phyloP scores from a whole-genome alignment of 2,113 vertebrate species.

The Marmota monax region DNA sequence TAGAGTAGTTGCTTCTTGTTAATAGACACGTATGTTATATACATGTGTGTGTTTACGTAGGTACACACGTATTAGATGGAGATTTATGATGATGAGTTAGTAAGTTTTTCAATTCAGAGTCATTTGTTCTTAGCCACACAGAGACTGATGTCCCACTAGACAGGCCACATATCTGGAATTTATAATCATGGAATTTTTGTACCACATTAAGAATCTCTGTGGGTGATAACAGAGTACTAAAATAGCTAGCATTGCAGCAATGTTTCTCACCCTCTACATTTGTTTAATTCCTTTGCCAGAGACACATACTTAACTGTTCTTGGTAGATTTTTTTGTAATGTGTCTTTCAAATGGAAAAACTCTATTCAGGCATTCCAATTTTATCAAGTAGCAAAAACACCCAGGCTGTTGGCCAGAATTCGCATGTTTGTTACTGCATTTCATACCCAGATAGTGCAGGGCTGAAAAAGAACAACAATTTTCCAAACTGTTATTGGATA shows the following conservation, averaged over 20 bases:
- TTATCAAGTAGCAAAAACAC: slow-evolving; percentile 79
- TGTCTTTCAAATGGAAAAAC: slow-evolving; percentile 78
- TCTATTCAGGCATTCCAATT: slow-evolving; percentile 70
- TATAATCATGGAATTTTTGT: slow-evolving; percentile 56
- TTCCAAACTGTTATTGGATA: slow-evolving; percentile 65
- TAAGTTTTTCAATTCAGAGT: slow-evolving; percentile 33
- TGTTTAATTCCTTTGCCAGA: slow-evolving; percentile 74
- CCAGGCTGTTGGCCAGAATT: slow-evolving; percentile 66
- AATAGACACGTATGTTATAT: background rate
- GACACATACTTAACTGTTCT: slow-evolving; percentile 77
- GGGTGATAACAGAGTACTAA: slow-evolving; percentile 64
- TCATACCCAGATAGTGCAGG: slow-evolving; percentile 38
- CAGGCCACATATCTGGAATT: slow-evolving; percentile 46
- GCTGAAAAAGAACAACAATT: slow-evolving; percentile 65
- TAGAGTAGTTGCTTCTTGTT: background rate
- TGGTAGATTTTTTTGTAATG: slow-evolving; percentile 73
- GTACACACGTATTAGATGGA: background rate
- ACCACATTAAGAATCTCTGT: slow-evolving; percentile 53
- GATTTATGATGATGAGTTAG: background rate
- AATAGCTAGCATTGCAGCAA: slow-evolving; percentile 61
- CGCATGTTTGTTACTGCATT: slow-evolving; percentile 62
- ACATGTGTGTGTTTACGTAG: no score
- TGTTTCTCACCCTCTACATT: slow-evolving; percentile 67
- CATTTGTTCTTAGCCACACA: slow-evolving; percentile 34
- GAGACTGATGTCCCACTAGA: background rate